Base-by-base conservation (phyloP, 2,113 vertebrate species). In the Tylochromis polylepis region DNA sequence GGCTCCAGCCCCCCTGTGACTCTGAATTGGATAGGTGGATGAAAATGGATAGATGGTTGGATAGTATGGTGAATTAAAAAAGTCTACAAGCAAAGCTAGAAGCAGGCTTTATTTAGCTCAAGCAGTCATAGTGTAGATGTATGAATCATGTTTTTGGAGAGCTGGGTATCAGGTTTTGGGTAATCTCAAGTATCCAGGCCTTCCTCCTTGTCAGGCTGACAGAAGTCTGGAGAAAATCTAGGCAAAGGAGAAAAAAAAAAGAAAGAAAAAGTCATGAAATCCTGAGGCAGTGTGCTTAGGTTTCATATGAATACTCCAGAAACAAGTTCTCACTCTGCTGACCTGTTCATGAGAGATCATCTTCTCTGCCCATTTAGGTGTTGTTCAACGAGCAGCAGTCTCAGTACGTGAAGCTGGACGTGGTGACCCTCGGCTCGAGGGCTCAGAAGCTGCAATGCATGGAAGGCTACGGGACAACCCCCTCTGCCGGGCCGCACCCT, bases 321-420 rank as follows among this genome's bases (percentile, higher is more conserved):
- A 53, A 53, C 46, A 77, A 77, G 72, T 53, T 77, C 46, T 53
- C 18, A 6, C 46, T 77, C 27, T 77, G 72, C 11, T 77, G 72
- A 77, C 46, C 72, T 53, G 27, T 53, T 77, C 18, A 53, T 77
- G 72, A 77, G 72, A 77, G 27, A 24, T 43, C 5, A 36, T 24
- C 24, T n/a, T 31, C 34, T 81, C 7, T 60, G 46, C 24, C 16
- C 78, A 62, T 81, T 58, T 90, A 98, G 98, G 98, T 98, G 84
- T 93, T 98, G 92, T 98, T 98, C 94, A 97, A 97, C 0, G 98
- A 98, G 92, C 96, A 97, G 87, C 95, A 97, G 95, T 97, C 96
- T 9, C 96, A 96, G 93, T 98, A 98, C 36, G 96, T 98, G 94
- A 98, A 98, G 96, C 95, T 98, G 93, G 97, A 98, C 12, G 95